phyloP scores from a whole-genome alignment of 2,888 invertebrate genomes.

The Xestia rhomboidea region DNA sequence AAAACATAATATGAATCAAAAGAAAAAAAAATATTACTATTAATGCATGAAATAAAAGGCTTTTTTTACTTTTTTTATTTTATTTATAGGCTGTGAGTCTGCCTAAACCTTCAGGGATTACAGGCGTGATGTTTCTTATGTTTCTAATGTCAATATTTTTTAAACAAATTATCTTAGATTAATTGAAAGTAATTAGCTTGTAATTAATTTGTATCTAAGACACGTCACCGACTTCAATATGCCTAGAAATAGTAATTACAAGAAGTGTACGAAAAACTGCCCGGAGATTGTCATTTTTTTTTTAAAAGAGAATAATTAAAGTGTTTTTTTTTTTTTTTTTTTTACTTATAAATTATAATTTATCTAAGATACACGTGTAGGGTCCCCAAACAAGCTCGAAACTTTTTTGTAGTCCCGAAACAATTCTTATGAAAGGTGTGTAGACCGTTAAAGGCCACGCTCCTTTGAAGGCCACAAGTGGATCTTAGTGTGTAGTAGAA shows the following conservation, averaged over 20 bases:
- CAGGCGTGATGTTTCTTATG: neutral
- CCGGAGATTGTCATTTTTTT: neutral
- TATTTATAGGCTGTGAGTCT: neutral
- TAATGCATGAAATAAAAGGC: too few species aligned
- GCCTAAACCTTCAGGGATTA: neutral
- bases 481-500: too few species aligned
- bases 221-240: slow-evolving; percentile 13
- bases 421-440: neutral
- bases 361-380: neutral
- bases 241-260: slow-evolving; percentile 15
- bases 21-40: too few species aligned
- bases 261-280: neutral
- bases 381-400: neutral
- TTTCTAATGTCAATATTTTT: neutral
- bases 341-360: neutral
- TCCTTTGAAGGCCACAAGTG: too few species aligned
- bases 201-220: slow-evolving; percentile 31
- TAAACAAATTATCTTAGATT: neutral
- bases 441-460: too few species aligned
- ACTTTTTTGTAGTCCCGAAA: neutral
- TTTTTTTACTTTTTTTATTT: too few species aligned
- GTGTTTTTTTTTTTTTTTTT: neutral
- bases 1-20: too few species aligned
- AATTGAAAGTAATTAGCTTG: slow-evolving; percentile 18
- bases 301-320: neutral